Conservation (phyloP, 2,888 invertebrate genomes). For the Gnatocerus cornutus region DNA sequence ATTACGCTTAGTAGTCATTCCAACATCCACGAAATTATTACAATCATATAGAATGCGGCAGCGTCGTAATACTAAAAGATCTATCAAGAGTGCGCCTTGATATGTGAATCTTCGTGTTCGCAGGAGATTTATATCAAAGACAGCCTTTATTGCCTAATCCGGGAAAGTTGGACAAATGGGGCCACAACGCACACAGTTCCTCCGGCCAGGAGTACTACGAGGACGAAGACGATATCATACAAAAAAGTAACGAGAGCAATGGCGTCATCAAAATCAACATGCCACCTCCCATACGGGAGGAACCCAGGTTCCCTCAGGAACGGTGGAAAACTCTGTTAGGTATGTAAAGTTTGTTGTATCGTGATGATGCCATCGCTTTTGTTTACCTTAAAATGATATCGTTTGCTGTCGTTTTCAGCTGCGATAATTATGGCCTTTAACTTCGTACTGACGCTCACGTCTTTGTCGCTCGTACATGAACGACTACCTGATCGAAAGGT, state of each 20-base stretch:
- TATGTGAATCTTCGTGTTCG: conserved; percentile 40
- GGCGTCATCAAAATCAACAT: conserved; percentile 78
- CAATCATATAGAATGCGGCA: neutral
- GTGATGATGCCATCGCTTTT: conserved; percentile 47
- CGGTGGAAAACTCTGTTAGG: conserved; percentile 86
- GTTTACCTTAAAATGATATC: conserved; percentile 11
- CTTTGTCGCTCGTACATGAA: conserved; percentile 90
- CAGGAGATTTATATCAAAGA: conserved; percentile 75
- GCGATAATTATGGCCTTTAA: conserved; percentile 77
- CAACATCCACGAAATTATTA: neutral
- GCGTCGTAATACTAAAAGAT: neutral
- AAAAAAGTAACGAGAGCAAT: conserved; percentile 67
- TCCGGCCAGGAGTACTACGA: conserved; percentile 70
- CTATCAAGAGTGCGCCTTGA: neutral
- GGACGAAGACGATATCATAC: conserved; percentile 70
- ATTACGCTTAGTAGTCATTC: too few relatives aligned
- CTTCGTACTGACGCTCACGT: conserved; percentile 79
- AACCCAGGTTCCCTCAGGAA: conserved; percentile 87
- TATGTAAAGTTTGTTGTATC: conserved; percentile 56
- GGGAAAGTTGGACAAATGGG: conserved; percentile 72
- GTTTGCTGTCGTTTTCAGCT: conserved; percentile 70
- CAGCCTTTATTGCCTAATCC: conserved; percentile 75
- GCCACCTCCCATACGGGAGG: conserved; percentile 81
- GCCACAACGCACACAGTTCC: conserved; percentile 66
- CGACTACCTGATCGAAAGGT: conserved; percentile 84